Conservation (phyloP, 1,140 invertebrate genomes). For the Orius insidiosus region DNA sequence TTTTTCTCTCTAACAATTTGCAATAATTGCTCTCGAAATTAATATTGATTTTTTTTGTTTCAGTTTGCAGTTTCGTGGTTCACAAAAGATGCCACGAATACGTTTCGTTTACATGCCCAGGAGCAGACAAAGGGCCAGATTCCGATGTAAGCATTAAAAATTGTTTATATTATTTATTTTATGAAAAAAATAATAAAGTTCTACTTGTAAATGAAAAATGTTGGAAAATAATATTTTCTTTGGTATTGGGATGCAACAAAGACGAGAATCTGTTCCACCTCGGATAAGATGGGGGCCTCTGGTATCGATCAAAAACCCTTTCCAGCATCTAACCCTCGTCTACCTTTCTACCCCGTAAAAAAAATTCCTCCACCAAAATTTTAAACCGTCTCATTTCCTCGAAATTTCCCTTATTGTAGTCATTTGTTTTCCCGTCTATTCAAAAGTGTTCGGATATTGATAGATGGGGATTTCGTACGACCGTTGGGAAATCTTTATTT, state of each 20-base stretch:
- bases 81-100: conserved; percentile 99
- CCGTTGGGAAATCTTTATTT: no score
- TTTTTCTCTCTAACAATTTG: no score
- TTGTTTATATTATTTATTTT: neutral
- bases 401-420: neutral
- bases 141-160: conserved; percentile 73
- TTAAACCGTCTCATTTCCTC: neutral
- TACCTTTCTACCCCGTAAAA: neutral
- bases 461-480: no score
- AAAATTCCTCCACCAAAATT: neutral
- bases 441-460: no score
- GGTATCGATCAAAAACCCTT: no score
- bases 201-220: conserved; percentile 1
- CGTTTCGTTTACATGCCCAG: conserved; percentile 95
- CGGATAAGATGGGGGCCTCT: no score
- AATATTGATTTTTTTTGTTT: conserved; percentile 27
- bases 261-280: no score
- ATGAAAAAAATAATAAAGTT: neutral
- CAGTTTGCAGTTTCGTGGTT: conserved; percentile 94
- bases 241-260: no score
- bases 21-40: no score
- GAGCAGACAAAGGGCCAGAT: conserved; percentile 94
- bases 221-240: no score
- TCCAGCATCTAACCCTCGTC: conserved; percentile 1
- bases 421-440: no score